Evolutionary conservation across 1,140 invertebrate species (phyloP), one percentile per base, ranked within the genome.

Genomic region (Panagrolaimus sp.): DNA sequence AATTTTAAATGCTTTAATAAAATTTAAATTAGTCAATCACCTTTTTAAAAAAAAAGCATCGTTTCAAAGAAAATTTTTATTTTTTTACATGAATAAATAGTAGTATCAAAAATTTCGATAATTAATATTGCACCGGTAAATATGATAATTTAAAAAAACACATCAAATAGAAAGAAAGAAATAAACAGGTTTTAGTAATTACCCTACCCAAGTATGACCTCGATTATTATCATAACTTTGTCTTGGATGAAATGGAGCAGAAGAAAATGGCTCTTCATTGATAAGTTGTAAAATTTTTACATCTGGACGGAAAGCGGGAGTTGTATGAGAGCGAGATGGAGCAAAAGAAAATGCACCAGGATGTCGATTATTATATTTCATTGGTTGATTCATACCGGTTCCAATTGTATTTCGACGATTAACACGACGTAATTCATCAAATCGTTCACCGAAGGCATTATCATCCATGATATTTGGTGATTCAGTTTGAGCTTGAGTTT

Each of bases 391-490:
- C 52, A 58, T 58, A 12, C 52, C 52, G 15, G 52, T 58, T 0
- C 76, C 74, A 26, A 76, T 66, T 44, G 74, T 76, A 44, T 76
- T 78, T 4, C 75, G 38, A 52, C 76, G 67, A 67, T 76, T 73
- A 52, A 14, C 68, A 52, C 77, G 77, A 62, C 72, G 67, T 17
- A 78, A 38, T 52, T 81, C 66, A 44, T 78, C 77, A 48, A 78
- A 78, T n/a, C 75, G 55, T 65, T 78, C 77, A 0, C 77, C 77
- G 47, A 78, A 78, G 17, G 47, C 65, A 43, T 71, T 70, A 52
- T 78, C 77, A 63, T 78, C 78, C 77, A 78, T 78, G 21, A 45
- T 48, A 7, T 72, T 38, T n/a, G 52, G 52, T 21, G 71, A 66
- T 9, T 47, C 45, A 28, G 38, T 63, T 32, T 28, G 45, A 7